Percentiles rank a stretch among this genome's conserved stretches.
Evolutionary conservation across 2,888 invertebrate genomes (phyloP).

Genomic region (Microplitis deprimator): DNA sequence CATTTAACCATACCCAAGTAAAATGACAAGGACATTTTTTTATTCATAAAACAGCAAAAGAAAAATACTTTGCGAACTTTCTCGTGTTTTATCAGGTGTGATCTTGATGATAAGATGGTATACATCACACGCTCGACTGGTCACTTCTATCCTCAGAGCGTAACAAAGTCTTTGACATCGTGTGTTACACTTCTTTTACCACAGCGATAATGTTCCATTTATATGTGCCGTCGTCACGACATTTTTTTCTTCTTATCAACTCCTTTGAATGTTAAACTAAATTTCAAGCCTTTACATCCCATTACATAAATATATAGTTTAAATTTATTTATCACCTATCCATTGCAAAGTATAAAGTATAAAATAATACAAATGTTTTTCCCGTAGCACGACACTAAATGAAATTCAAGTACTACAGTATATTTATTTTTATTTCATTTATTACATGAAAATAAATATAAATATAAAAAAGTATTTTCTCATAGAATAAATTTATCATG

Average conservation of each 20-base stretch:
- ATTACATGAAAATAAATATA: not conserved
- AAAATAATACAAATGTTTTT: not conserved
- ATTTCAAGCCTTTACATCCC: not conserved
- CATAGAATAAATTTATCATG: not conserved
- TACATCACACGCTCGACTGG: conserved; percentile 47
- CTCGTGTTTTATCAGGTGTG: not conserved
- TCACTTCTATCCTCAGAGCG: conserved; percentile 43
- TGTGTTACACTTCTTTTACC: conserved; percentile 36
- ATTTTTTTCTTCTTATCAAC: not conserved
- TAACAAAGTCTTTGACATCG: conserved; percentile 45
- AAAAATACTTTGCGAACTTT: not conserved
- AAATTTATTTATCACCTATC: not conserved
- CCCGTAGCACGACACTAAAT: not conserved
- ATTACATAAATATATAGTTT: not conserved
- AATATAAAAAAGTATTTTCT: not conserved
- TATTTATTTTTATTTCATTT: not conserved
- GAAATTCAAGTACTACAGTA: not conserved
- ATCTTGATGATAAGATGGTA: conserved; percentile 38
- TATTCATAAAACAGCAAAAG: not conserved
- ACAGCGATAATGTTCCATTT: conserved; percentile 51
- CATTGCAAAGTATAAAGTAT: not conserved
- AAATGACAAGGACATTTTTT: conserved; percentile 1
- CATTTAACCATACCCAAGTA: not conserved
- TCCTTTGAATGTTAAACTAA: not conserved
- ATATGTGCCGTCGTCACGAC: conserved; percentile 47